Base-by-base conservation (phyloP, 1,140 invertebrate species). In the Galleria mellonella region DNA sequence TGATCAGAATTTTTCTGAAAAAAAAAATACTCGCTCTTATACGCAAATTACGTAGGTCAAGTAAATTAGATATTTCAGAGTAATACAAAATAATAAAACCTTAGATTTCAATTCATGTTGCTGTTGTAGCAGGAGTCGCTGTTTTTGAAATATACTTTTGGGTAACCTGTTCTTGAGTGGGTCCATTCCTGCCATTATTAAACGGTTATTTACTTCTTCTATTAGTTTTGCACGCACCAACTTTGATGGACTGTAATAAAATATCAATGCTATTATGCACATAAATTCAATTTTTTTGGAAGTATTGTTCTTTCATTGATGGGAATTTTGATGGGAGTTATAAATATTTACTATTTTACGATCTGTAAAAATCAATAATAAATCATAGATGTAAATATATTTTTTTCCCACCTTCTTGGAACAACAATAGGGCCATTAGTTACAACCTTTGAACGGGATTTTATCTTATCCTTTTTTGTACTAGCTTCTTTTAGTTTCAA, bases 161-260 rank as follows among this genome's bases (percentile, higher is more conserved):
- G 87, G 78, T 56, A 90, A 71, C 38, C 85, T 85, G 8, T 67
- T 79, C 76, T 83, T 89, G 17, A 89, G 82, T 4, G 89, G 87
- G 69, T 89, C 88, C 6, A 90, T 81, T 28, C 90, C 89, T 28
- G 89, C 64, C 46, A 87, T 78, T 46, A 74, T 71, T 49, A 91
- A 48, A 50, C 62, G 87, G 47, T 61, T 87, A 60, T 78, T 88
- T 36, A 86, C 81, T 58, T 84, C 76, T 65, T 84, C 81, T 27
- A 72, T 78, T 42, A 84, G 52, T 70, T 81, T 84, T 5, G 81
- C 77, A 51, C 81, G 54, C 32, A 84, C 45, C 45, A 84, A 45
- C 56, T 76, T 81, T n/a, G 72, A 32, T 0, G 81, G 81, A 41
- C 81, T 84, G 54, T 38, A 69, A 68, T 17, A 10, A 29, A 38